Evolutionary conservation across 2,888 invertebrate species (phyloP).

Genomic region (Athalia circularis): DNA sequence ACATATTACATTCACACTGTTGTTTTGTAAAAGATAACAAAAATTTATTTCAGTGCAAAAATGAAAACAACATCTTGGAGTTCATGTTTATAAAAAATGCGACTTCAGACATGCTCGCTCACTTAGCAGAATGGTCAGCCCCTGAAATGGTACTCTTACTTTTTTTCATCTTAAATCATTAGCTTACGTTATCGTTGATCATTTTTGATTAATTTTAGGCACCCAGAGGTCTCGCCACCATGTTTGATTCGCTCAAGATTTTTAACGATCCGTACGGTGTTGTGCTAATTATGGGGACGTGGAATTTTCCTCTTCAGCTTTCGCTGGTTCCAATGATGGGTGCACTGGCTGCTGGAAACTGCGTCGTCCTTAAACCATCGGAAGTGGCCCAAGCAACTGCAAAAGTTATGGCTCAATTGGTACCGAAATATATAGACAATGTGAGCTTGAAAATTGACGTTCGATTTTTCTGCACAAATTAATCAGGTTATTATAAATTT

Average conservation of each 20-base stretch:
- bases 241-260: constrained; percentile 84
- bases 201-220: constrained; percentile 76
- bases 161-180: background rate
- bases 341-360: constrained; percentile 96
- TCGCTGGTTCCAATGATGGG: constrained; percentile 86
- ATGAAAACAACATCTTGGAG: constrained; percentile 88
- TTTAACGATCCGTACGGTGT: constrained; percentile 95
- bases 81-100: constrained; percentile 87
- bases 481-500: background rate
- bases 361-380: constrained; percentile 93
- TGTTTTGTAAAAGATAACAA: background rate
- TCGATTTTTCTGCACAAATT: no score
- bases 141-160: constrained; percentile 79
- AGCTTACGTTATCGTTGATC: background rate
- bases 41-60: constrained; percentile 78
- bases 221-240: constrained; percentile 81
- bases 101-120: constrained; percentile 80
- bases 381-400: constrained; percentile 88
- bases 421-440: constrained; percentile 92
- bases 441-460: constrained; percentile 74
- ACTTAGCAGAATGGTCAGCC: constrained; percentile 87
- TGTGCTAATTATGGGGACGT: constrained; percentile 91
- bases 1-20: background rate
- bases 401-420: constrained; percentile 81
- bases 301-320: constrained; percentile 97